A percentile compares a stretch with the other conserved stretches of the same genome.
These are phyloP conservation scores for Volucella zonaria DNA, from an alignment of 2,888 invertebrate species.

Conservation along the genomic window DNA sequence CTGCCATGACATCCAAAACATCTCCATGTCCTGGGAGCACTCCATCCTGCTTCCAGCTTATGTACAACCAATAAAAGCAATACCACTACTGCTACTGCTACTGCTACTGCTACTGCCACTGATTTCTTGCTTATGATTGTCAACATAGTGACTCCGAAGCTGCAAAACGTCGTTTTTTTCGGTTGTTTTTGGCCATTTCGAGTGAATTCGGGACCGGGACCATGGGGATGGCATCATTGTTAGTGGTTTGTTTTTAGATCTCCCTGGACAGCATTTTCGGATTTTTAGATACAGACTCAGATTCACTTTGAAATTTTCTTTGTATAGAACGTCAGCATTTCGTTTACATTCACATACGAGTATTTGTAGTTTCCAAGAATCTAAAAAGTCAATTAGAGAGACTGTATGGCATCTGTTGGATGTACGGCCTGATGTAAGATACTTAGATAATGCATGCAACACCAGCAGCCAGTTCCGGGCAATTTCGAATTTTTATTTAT, in stretches of 20 bases:
- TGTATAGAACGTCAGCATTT: not conserved
- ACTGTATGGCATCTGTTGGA: slow-evolving; percentile 67
- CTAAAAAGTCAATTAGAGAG: slow-evolving; percentile 57
- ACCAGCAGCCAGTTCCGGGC: slow-evolving; percentile 70
- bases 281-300: slow-evolving; percentile 2
- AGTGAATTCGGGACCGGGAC: slow-evolving; percentile 1
- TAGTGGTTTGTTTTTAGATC: not conserved
- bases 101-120: not conserved
- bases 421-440: slow-evolving; percentile 44
- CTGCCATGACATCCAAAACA: slow-evolving; percentile 56
- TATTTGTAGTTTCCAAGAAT: slow-evolving; percentile 42
- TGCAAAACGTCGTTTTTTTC: slow-evolving; percentile 8
- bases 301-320: slow-evolving; percentile 37
- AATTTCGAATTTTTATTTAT: slow-evolving; percentile 71
- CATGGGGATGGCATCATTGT: slow-evolving; percentile 23
- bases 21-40: slow-evolving; percentile 62
- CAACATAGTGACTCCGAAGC: slow-evolving; percentile 49
- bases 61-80: slow-evolving; percentile 71
- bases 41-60: slow-evolving; percentile 25
- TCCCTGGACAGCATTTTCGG: slow-evolving; percentile 1
- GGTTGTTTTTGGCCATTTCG: slow-evolving; percentile 61
- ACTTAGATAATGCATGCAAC: slow-evolving; percentile 47
- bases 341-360: not conserved
- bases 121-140: slow-evolving; percentile 72
- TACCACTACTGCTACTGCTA: slow-evolving; percentile 26